Percentiles rank a stretch among this genome's conserved stretches.
These are phyloP conservation scores for Boloria euphrosyne DNA, from an alignment of 2,888 invertebrate genomes.

Conservation along the genomic window DNA sequence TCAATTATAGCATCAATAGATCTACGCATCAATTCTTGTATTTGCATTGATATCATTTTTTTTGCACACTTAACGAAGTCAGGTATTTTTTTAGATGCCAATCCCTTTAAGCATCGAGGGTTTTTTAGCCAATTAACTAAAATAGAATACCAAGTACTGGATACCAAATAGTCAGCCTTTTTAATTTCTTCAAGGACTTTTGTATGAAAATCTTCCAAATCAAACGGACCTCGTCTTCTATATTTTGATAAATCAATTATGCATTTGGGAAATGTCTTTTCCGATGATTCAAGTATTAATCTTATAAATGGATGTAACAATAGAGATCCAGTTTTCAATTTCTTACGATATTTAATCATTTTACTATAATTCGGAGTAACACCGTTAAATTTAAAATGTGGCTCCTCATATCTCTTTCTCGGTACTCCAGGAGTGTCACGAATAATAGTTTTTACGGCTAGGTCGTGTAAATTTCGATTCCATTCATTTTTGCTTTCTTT, in stretches of 20 bases:
- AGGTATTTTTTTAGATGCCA: constrained; percentile 63
- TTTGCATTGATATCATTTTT: constrained; percentile 80
- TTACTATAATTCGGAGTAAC: constrained; percentile 82
- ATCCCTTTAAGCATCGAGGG: constrained; percentile 69
- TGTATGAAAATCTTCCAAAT: constrained; percentile 59
- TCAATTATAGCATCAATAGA: constrained; percentile 85
- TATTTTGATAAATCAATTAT: constrained; percentile 80
- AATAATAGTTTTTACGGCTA: constrained; percentile 85
- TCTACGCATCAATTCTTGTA: constrained; percentile 85
- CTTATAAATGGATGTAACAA: constrained; percentile 85
- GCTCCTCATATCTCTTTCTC: constrained; percentile 70
- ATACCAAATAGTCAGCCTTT: constrained; percentile 69
- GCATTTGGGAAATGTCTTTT: constrained; percentile 74
- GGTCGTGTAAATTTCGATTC: constrained; percentile 82
- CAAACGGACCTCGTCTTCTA: constrained; percentile 65
- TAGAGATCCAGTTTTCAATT: constrained; percentile 81
- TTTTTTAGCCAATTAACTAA: constrained; percentile 75
- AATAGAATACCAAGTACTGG: constrained; percentile 71
- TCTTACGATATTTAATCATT: constrained; percentile 81
- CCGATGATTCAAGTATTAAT: constrained; percentile 79
- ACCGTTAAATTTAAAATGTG: constrained; percentile 84
- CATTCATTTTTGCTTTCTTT: constrained; percentile 82
- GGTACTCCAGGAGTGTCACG: constrained; percentile 81
- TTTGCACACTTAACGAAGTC: constrained; percentile 71
- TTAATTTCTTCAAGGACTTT: constrained; percentile 68